A percentile compares a stretch with the other conserved stretches of the same genome.
Conservation (phyloP, 2,797 vertebrate genomes). For the Propithecus perrieri region DNA sequence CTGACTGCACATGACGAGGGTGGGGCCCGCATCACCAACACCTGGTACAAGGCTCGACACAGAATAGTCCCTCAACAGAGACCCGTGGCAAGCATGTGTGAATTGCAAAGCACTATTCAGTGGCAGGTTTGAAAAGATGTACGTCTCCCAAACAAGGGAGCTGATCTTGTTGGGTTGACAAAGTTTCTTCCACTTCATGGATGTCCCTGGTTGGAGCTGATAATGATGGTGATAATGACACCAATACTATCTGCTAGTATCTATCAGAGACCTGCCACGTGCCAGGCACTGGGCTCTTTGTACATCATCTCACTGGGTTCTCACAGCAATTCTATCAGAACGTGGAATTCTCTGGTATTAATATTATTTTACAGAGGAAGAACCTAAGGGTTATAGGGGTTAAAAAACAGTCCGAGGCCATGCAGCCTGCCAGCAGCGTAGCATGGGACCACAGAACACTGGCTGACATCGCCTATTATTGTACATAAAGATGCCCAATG, state of each 20-base stretch:
- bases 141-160: background rate
- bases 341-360: background rate
- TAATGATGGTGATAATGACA: background rate
- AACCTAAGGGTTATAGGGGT: background rate
- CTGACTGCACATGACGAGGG: background rate
- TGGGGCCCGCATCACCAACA: background rate
- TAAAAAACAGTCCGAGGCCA: background rate
- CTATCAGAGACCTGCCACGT: background rate
- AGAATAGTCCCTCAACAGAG: background rate
- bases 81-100: background rate
- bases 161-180: background rate
- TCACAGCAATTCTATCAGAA: background rate
- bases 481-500: background rate
- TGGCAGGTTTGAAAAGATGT: background rate
- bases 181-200: background rate
- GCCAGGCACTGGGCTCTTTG: background rate
- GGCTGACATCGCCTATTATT: accelerated
- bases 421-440: background rate
- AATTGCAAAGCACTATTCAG: background rate
- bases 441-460: background rate
- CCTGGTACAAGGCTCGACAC: background rate
- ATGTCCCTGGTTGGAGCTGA: background rate
- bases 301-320: background rate
- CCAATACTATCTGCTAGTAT: background rate
- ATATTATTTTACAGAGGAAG: background rate